Evolutionary conservation across 1,140 invertebrate species (phyloP).

Genomic region (Drosophila jambulina): DNA sequence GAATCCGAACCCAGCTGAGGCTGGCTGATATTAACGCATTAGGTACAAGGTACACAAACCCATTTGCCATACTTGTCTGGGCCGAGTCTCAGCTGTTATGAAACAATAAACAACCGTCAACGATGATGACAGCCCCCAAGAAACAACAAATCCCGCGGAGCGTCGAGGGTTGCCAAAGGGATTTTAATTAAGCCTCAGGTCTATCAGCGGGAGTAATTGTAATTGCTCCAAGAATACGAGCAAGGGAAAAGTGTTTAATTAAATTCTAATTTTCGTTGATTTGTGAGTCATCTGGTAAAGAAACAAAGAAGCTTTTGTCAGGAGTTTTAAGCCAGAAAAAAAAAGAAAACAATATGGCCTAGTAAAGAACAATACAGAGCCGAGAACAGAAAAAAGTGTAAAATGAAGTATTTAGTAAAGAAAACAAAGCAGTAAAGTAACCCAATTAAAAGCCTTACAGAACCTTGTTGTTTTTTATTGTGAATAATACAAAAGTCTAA

Average conservation of each 20-base stretch:
- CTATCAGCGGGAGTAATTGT: conserved; percentile 12
- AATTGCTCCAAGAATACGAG: conserved; percentile 1
- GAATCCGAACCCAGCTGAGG: conserved; percentile 21
- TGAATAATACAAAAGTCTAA: neutral
- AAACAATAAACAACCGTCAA: conserved; percentile 76
- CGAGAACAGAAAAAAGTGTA: neutral
- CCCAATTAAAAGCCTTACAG: neutral
- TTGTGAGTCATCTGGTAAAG: conserved; percentile 10
- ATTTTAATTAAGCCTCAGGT: conserved; percentile 35
- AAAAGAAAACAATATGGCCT: neutral
- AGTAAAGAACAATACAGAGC: conserved; percentile 1
- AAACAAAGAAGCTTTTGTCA: neutral
- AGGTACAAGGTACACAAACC: conserved; percentile 82
- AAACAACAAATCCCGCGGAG: conserved; percentile 17
- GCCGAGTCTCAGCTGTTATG: conserved; percentile 77
- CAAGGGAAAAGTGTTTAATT: conserved; percentile 12
- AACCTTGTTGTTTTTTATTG: neutral
- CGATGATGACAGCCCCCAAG: conserved; percentile 67
- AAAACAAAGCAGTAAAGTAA: neutral
- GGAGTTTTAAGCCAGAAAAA: neutral
- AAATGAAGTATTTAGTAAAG: neutral
- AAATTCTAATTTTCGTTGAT: conserved; percentile 25
- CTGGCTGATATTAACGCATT: conserved; percentile 78
- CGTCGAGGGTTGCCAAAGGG: conserved; percentile 37
- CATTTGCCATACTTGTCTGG: conserved; percentile 72